phyloP scores from a whole-genome alignment of 1,140 invertebrate species.

The Melitaea cinxia region DNA sequence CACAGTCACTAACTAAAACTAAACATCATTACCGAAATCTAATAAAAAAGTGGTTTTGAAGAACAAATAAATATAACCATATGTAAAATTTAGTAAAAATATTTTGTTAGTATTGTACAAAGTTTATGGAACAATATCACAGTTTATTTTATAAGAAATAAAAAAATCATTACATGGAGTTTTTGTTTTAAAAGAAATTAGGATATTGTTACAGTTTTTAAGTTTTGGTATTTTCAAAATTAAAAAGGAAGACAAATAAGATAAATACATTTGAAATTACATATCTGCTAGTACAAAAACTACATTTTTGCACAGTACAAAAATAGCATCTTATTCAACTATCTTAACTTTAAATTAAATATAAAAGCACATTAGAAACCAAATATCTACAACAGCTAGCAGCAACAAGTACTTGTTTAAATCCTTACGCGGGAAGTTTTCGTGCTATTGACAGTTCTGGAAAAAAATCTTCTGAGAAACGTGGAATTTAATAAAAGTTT shows the following conservation, averaged over 20 bases:
- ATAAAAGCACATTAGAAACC: constrained; percentile 10
- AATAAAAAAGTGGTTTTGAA: not conserved
- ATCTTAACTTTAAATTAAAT: constrained; percentile 25
- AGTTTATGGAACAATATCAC: constrained; percentile 12
- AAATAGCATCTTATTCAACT: constrained; percentile 32
- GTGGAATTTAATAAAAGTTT: too few relatives aligned
- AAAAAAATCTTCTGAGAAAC: too few relatives aligned
- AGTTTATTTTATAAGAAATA: not conserved
- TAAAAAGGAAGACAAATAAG: not conserved
- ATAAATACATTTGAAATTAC: not conserved
- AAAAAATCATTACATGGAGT: not conserved
- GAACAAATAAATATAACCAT: not conserved
- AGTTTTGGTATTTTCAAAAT: not conserved
- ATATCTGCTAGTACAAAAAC: constrained; percentile 15
- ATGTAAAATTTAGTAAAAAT: not conserved
- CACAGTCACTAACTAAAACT: not conserved
- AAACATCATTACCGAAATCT: not conserved
- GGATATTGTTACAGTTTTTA: not conserved
- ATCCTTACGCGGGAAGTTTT: too few relatives aligned
- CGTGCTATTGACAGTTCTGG: too few relatives aligned
- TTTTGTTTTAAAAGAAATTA: not conserved
- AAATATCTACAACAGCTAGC: constrained; percentile 8
- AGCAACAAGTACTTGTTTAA: too few relatives aligned
- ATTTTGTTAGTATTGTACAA: not conserved
- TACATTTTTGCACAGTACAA: constrained; percentile 20